Percentiles rank a stretch among this genome's conserved stretches.
These are phyloP conservation scores for Trissolcus japonicus DNA, from an alignment of 2,888 invertebrate genomes.

Conservation along the genomic window DNA sequence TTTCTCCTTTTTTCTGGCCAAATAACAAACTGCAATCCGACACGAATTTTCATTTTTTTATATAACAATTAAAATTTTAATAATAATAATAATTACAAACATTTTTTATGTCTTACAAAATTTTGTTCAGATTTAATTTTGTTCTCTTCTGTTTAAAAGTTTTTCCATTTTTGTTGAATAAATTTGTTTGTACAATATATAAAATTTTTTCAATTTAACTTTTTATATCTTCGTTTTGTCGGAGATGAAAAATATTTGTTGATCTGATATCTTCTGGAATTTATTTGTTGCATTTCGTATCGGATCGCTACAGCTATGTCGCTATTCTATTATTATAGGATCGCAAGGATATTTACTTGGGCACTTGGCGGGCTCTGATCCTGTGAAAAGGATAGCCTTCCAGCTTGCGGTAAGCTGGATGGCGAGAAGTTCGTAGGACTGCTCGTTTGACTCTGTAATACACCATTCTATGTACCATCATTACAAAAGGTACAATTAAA, in stretches of 20 bases:
- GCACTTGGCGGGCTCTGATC: slow-evolving; percentile 73
- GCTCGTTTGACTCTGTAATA: slow-evolving; percentile 82
- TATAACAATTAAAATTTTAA: too few relatives aligned
- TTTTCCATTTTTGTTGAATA: neutral
- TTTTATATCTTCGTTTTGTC: neutral
- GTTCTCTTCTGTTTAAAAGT: neutral
- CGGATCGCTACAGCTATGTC: slow-evolving; percentile 52
- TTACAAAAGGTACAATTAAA: slow-evolving; percentile 46
- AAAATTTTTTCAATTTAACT: neutral
- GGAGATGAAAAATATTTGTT: neutral
- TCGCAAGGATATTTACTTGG: slow-evolving; percentile 74
- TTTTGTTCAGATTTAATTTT: neutral
- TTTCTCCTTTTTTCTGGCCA: neutral
- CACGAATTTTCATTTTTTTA: slow-evolving; percentile 8
- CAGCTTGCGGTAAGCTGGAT: slow-evolving; percentile 80
- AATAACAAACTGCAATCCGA: slow-evolving; percentile 24
- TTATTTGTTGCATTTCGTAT: slow-evolving; percentile 35
- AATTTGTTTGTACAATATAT: neutral
- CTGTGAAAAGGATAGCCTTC: slow-evolving; percentile 75
- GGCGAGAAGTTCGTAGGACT: slow-evolving; percentile 85
- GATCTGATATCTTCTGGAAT: slow-evolving; percentile 2
- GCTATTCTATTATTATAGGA: slow-evolving; percentile 40
- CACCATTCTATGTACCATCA: slow-evolving; percentile 67
- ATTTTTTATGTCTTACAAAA: neutral
- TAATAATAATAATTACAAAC: too few relatives aligned